Conservation (phyloP, 2,797 vertebrate genomes). For the Cottoperca gobio region DNA sequence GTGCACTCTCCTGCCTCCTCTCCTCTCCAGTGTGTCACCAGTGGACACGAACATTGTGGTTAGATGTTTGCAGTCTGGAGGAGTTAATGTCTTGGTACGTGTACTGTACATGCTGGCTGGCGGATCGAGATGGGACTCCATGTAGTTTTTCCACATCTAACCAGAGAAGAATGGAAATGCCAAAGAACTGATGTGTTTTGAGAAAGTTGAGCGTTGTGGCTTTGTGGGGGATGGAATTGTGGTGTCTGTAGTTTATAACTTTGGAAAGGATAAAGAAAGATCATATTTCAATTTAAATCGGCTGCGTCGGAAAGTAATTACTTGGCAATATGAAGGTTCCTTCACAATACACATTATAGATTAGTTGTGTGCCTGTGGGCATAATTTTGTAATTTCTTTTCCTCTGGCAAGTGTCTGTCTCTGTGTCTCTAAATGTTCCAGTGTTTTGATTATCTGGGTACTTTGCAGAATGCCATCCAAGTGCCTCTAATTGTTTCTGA, state of each 20-base stretch:
- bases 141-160: constrained; percentile 39
- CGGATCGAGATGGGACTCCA: background rate
- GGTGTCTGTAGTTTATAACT: constrained; percentile 53
- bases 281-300: constrained; percentile 28
- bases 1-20: constrained; percentile 46
- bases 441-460: constrained; percentile 56
- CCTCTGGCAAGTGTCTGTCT: constrained; percentile 21
- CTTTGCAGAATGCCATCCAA: constrained; percentile 48
- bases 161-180: constrained; percentile 47
- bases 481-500: constrained; percentile 70
- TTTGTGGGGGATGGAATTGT: constrained; percentile 52
- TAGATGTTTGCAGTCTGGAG: constrained; percentile 41
- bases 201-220: constrained; percentile 46
- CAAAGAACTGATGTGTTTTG: constrained; percentile 37
- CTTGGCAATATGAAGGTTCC: constrained; percentile 37
- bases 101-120: constrained; percentile 14
- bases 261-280: constrained; percentile 27
- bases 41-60: constrained; percentile 28
- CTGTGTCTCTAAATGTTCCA: constrained; percentile 39
- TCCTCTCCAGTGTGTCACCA: constrained; percentile 43
- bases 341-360: constrained; percentile 47
- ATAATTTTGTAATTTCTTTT: constrained; percentile 36
- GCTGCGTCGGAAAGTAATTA: constrained; percentile 55
- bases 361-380: constrained; percentile 33
- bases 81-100: constrained; percentile 17